phyloP scores from a whole-genome alignment of 2,888 invertebrate genomes.

The Chymomyza amoena region DNA sequence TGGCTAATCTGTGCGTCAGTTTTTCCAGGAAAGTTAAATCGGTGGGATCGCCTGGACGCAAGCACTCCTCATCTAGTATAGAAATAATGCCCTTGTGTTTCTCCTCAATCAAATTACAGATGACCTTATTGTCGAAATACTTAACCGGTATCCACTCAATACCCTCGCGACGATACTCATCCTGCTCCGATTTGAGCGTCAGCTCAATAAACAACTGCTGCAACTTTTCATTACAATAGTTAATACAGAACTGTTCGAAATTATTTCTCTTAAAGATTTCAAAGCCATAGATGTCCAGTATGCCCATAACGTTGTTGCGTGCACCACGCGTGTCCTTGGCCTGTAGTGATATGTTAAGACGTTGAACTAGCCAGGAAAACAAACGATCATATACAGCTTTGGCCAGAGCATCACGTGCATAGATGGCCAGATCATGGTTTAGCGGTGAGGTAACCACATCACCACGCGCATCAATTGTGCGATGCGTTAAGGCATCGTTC shows the following conservation, averaged over 20 bases:
- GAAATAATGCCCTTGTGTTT: constrained; percentile 92
- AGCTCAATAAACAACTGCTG: constrained; percentile 96
- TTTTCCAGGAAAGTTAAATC: constrained; percentile 91
- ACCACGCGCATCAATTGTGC: constrained; percentile 91
- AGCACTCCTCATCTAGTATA: constrained; percentile 93
- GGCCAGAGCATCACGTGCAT: constrained; percentile 92
- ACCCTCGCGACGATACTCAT: constrained; percentile 93
- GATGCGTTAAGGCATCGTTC: constrained; percentile 87
- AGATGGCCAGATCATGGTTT: constrained; percentile 88
- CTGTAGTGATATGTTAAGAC: constrained; percentile 88
- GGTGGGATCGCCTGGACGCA: constrained; percentile 91
- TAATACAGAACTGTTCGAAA: constrained; percentile 92
- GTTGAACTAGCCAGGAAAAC: constrained; percentile 92
- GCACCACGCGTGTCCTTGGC: constrained; percentile 80
- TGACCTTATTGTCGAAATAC: constrained; percentile 95
- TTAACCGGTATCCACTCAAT: constrained; percentile 94
- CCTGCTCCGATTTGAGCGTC: constrained; percentile 94
- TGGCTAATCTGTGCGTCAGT: constrained; percentile 85
- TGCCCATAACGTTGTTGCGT: constrained; percentile 88
- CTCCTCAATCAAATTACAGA: constrained; percentile 94
- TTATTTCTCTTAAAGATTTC: constrained; percentile 95
- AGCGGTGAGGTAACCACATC: constrained; percentile 91
- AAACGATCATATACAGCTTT: constrained; percentile 94
- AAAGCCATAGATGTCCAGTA: constrained; percentile 96
- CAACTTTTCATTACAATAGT: constrained; percentile 96